Base-by-base conservation (phyloP, 2,113 vertebrate species). In the Channa argus region DNA sequence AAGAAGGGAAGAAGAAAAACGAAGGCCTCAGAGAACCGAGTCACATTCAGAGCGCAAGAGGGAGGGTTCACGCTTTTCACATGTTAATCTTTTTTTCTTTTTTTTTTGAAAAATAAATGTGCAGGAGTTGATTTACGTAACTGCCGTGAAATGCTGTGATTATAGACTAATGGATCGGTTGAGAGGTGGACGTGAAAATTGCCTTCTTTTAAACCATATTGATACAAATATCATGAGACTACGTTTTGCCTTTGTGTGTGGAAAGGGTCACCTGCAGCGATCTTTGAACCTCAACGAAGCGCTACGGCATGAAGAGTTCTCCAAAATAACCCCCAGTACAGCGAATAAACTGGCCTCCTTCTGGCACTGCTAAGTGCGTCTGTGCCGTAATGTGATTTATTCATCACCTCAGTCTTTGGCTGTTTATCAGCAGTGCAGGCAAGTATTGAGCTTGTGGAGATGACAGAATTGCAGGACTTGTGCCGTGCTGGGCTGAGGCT, bases 401-500 rank as follows among this genome's bases (percentile, higher is more conserved):
- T 85, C 77, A 82, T 71, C 79, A 75, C 66, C 77, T 71, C 58
- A 3, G 61, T 54, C 63, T 80, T 75, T 65, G 74, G 69, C 75
- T 82, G 63, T 86, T 88, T 80, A 82, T 89, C 86, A 79, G 76
- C 69, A 51, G 62, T 14, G 77, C 85, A 68, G 86, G 66, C 70
- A 47, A 70, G 65, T 81, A 74, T 77, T 41, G 82, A 76, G 84
- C 72, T 61, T 4, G 58, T 73, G 74, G 55, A 74, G 71, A 87
- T 86, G 88, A 85, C 77, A 66, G 77, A 74, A 73, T 46, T 37
- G 59, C 64, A 55, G 63, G 59, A 75, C 74, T 83, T 34, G 49
- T 34, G 49, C 60, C 70, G 75, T 67, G 67, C 45, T 14, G 50
- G 62, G 71, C 76, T 74, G 64, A 68, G 63, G 73, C 71, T 82